Conservation (phyloP, 2,113 vertebrate species). For the Coracopsis vasa region DNA sequence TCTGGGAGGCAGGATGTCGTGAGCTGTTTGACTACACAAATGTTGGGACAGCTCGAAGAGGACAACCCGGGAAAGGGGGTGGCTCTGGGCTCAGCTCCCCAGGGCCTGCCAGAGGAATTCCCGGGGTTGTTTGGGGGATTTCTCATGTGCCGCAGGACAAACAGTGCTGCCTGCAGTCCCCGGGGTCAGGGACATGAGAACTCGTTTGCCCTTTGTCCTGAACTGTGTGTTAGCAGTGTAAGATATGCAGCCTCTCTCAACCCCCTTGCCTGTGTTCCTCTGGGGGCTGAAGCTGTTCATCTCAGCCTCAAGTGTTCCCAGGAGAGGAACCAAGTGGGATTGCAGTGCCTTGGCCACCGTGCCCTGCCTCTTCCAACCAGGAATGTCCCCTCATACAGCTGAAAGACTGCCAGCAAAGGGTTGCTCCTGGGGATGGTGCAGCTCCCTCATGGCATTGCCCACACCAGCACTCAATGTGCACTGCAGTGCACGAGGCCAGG, state of each 20-base stretch:
- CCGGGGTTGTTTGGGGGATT: not conserved
- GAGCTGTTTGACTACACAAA: not conserved
- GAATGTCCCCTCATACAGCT: not conserved
- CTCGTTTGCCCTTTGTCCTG: not conserved
- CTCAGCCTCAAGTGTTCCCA: not conserved
- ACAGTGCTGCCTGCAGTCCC: not conserved
- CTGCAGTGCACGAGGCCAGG: not conserved
- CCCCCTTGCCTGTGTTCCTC: not conserved
- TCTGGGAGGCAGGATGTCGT: not conserved
- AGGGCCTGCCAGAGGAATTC: not conserved
- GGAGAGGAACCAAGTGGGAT: not conserved
- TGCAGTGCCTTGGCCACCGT: fast-evolving
- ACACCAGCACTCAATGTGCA: fast-evolving
- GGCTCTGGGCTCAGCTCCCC: not conserved
- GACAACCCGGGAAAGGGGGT: fast-evolving
- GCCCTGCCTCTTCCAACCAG: not conserved
- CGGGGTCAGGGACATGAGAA: not conserved
- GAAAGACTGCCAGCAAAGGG: not conserved
- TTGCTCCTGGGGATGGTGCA: not conserved
- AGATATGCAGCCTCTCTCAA: not conserved
- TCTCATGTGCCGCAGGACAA: not conserved
- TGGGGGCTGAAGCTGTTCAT: not conserved
- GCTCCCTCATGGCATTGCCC: fast-evolving
- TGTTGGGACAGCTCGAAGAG: not conserved
- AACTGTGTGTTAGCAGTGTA: not conserved